phyloP scores from a whole-genome alignment of 1,140 invertebrate species.

The Eubasilissa regina region DNA sequence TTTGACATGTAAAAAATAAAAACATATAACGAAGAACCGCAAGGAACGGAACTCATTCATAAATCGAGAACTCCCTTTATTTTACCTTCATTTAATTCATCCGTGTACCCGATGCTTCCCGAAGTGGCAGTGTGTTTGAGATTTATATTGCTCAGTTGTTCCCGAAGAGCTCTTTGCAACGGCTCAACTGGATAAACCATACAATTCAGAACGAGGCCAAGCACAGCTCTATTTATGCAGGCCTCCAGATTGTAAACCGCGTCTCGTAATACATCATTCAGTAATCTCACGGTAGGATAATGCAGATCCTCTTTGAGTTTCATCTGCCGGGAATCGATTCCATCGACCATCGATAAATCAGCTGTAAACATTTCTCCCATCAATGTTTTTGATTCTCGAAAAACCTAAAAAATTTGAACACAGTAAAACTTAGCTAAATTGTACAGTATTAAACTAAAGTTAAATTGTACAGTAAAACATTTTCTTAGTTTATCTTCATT shows the following conservation, averaged over 20 bases:
- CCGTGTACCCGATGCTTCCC: not conserved
- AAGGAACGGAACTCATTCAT: too few species aligned
- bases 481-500: too few species aligned
- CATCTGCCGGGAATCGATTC: slow-evolving; percentile 15
- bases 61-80: too few species aligned
- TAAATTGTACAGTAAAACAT: too few species aligned
- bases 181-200: slow-evolving; percentile 48
- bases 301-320: slow-evolving; percentile 52
- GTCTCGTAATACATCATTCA: slow-evolving; percentile 53
- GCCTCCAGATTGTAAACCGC: slow-evolving; percentile 52
- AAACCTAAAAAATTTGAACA: slow-evolving; percentile 43
- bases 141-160: slow-evolving; percentile 17
- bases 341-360: slow-evolving; percentile 45
- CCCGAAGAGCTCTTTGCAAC: slow-evolving; percentile 7
- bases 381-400: slow-evolving; percentile 54
- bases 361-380: slow-evolving; percentile 49
- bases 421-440: too few species aligned
- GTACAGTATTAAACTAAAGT: too few species aligned
- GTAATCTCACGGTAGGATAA: slow-evolving; percentile 50
- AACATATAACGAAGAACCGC: too few species aligned
- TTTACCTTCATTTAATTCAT: not conserved
- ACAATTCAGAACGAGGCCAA: slow-evolving; percentile 50
- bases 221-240: slow-evolving; percentile 52
- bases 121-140: too few species aligned
- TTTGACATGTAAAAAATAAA: too few species aligned